phyloP scores from a whole-genome alignment of 2,888 invertebrate genomes.

The Caenorhabditis afra region DNA sequence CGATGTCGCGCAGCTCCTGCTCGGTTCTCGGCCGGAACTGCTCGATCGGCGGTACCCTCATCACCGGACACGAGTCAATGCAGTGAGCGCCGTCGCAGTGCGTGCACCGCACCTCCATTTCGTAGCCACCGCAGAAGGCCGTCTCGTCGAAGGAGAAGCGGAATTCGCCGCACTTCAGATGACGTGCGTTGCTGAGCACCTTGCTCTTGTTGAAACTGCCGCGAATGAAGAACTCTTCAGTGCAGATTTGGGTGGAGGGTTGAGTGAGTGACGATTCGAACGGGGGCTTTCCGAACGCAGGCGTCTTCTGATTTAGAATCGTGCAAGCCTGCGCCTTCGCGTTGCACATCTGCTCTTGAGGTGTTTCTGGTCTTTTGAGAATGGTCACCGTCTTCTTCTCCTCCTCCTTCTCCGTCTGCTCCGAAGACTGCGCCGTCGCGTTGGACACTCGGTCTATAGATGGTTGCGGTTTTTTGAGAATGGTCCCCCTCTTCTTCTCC shows the following conservation, averaged over 20 bases:
- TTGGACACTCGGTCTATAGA: too few species aligned
- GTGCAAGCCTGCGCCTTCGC: too few species aligned
- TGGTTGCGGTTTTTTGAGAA: too few species aligned
- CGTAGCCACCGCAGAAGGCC: conserved; percentile 26
- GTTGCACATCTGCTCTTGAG: too few species aligned
- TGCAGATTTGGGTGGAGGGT: conserved; percentile 5
- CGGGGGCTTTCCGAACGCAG: conserved; percentile 8
- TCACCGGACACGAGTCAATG: conserved; percentile 60
- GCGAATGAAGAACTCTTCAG: conserved; percentile 38
- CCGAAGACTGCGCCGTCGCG: too few species aligned
- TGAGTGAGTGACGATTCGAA: not conserved
- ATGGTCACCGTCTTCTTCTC: too few species aligned
- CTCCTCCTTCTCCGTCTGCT: too few species aligned
- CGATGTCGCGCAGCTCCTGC: conserved; percentile 43
- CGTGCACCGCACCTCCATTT: conserved; percentile 61
- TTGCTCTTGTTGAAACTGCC: not conserved
- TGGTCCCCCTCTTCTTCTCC: too few species aligned
- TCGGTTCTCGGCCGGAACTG: conserved; percentile 23
- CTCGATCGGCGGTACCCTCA: conserved; percentile 49
- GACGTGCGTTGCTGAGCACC: not conserved
- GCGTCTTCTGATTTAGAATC: not conserved
- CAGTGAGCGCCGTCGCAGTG: conserved; percentile 64
- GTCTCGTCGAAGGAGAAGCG: conserved; percentile 10
- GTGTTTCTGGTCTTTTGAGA: too few species aligned
- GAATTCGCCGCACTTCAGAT: not conserved